These are phyloP conservation scores for Larimichthys polyactis DNA, from an alignment of 2,113 vertebrate species.

Conservation along the genomic window DNA sequence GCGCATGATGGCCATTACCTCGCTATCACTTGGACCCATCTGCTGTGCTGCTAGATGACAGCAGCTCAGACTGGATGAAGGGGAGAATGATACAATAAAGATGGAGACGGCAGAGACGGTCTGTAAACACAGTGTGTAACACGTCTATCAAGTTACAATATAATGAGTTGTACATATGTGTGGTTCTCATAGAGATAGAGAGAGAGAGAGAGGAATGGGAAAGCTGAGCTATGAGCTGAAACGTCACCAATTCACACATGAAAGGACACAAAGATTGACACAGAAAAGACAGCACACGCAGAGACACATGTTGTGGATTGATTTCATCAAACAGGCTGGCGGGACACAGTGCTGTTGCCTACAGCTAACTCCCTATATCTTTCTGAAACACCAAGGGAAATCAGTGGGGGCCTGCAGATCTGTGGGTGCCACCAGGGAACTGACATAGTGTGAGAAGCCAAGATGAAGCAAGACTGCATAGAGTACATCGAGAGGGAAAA, in stretches of 20 bases:
- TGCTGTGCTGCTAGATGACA: conserved; percentile 52
- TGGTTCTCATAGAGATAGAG: neutral
- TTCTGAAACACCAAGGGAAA: conserved; percentile 67
- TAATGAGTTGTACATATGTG: neutral
- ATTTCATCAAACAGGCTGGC: conserved; percentile 55
- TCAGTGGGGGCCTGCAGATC: conserved; percentile 61
- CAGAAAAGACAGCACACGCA: neutral
- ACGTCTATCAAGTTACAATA: neutral
- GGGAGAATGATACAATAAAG: neutral
- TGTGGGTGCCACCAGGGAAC: conserved; percentile 56
- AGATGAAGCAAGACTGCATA: conserved; percentile 54
- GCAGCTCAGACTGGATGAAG: conserved; percentile 31
- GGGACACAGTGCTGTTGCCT: conserved; percentile 32
- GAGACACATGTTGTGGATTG: conserved; percentile 52
- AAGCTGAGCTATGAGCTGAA: conserved; percentile 4
- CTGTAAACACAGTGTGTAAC: neutral
- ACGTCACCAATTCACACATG: conserved; percentile 22
- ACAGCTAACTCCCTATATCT: conserved; percentile 53
- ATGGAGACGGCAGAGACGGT: neutral
- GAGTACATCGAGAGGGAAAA: conserved; percentile 1
- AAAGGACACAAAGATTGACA: conserved; percentile 5
- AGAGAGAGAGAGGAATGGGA: neutral
- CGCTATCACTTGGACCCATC: conserved; percentile 61
- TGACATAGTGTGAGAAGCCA: conserved; percentile 47
- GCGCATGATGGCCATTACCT: conserved; percentile 52